Evolutionary conservation across 2,113 vertebrate species (phyloP).

Genomic region (Poeciliopsis retropinna): DNA sequence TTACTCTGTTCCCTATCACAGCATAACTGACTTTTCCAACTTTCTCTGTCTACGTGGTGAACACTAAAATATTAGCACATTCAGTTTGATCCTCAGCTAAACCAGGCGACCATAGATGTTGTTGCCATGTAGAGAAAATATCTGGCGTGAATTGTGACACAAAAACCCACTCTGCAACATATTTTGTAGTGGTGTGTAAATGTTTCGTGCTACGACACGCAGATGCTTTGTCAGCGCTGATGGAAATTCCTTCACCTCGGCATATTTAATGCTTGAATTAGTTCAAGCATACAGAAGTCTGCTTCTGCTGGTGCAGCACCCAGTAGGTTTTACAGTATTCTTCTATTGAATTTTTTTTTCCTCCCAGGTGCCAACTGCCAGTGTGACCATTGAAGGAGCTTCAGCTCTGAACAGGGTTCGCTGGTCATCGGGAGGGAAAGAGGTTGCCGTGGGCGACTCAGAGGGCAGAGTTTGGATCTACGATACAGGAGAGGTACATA

Average conservation of each 20-base stretch:
- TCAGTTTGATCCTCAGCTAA: no score
- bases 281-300: no score
- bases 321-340: neutral
- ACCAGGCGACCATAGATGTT: no score
- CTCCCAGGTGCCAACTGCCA: conserved; percentile 93
- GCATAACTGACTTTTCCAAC: no score
- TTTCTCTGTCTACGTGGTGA: no score
- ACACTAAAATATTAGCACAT: no score
- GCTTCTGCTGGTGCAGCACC: no score
- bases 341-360: conserved; percentile 1
- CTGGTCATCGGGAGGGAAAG: conserved; percentile 93
- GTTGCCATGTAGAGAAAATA: no score
- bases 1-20: no score
- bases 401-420: conserved; percentile 95
- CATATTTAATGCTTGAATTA: neutral
- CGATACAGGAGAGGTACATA: conserved; percentile 93
- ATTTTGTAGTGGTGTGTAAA: no score
- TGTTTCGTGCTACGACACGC: neutral
- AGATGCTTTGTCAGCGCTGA: neutral
- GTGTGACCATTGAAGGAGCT: conserved; percentile 92
- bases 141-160: no score
- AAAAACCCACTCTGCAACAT: no score
- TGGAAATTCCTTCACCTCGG: neutral
- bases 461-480: conserved; percentile 98
- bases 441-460: conserved; percentile 96